Evolutionary conservation across 2,797 vertebrate genomes (phyloP), one percentile per base, ranked within the genome.

Genomic region (Aotus griseimembra): DNA sequence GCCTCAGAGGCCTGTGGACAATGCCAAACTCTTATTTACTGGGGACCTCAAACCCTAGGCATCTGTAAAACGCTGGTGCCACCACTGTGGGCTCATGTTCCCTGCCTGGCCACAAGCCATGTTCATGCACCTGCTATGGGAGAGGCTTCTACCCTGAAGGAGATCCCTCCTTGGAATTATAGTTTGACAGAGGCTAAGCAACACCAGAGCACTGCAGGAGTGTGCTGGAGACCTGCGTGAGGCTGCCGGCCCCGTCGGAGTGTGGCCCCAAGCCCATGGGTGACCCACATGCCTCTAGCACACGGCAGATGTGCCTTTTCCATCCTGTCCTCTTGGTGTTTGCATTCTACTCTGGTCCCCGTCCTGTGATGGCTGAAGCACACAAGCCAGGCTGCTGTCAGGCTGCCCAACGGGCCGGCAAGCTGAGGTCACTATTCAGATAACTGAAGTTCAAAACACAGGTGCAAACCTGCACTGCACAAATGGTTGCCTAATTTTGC

Each of bases 231-330:
- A 58, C 85, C 41, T 28, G 1, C 2, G 17, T 4, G 14, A 41
- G 33, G 39, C 64, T 2, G 50, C 24, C 8, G 0, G 30, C 8
- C 7, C 64, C 1, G 1, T 1, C 7, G 4, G 15, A 67, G 64
- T 4, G 33, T n/a, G 33, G 64, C 33, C 15, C 61, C 7, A 1
- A 5, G 33, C 6, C 52, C 2, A 0, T 2, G 0, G 28, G 52
- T 6, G 46, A 52, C 30, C 36, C 46, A 11, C 15, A 67, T 9
- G 19, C 26, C 26, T 4, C 11, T 14, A n/a, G 8, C n/a, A 30
- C 4, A 19, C 1, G 1, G 13, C 79, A 55, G n/a, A 12, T 14
- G 50, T 50, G 20, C n/a, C 24, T 36, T 48, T 33, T 7, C 48
- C 77, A 17, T 33, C 41, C 39, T 41, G 44, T 33, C 48, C 79